Base-by-base conservation (phyloP, 2,113 vertebrate genomes). In the Grus americana region DNA sequence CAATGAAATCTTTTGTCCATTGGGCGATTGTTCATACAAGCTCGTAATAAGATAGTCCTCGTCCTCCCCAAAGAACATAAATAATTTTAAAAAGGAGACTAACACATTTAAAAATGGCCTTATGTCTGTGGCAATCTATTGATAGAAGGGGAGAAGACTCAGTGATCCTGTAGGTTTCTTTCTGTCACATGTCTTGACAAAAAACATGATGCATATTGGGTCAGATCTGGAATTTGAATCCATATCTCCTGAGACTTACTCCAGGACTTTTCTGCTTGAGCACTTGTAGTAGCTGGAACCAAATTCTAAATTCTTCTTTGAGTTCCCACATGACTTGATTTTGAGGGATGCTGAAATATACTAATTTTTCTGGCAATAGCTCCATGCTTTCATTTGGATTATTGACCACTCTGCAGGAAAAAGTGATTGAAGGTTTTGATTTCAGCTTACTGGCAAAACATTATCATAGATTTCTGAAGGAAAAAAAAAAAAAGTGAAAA, bases 261-360 rank as follows among this genome's bases (percentile, higher is more conserved):
- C 12, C 19, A 89, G 23, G 36, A 57, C 21, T 79, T 81, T 34
- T 59, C 40, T 80, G 40, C 67, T 27, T 54, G 38, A 88, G 9
- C 10, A 76, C 17, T 57, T 94, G 27, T 34, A 70, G 36, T 40
- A 90, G 9, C 9, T 68, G 22, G 27, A 91, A 57, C 4, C 10
- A 70, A 80, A 66, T 57, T 79, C 52, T 61, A 62, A 61, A 42
- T 49, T 70, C 22, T 65, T 82, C 26, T 74, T 63, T 50, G 24
- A 67, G 55, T 46, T 81, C 11, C n/a, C 54, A 16, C 42, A 44
- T 90, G 71, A 79, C 42, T 71, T 27, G 26, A 65, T 79, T 90
- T 94, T 92, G 66, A 91, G 16, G 14, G 17, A 94, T 74, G 57
- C 4, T 79, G 55, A 90, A 93, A 68, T 87, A 71, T 30, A 49